Conservation (phyloP, 2,113 vertebrate species). For the Malurus elegans region DNA sequence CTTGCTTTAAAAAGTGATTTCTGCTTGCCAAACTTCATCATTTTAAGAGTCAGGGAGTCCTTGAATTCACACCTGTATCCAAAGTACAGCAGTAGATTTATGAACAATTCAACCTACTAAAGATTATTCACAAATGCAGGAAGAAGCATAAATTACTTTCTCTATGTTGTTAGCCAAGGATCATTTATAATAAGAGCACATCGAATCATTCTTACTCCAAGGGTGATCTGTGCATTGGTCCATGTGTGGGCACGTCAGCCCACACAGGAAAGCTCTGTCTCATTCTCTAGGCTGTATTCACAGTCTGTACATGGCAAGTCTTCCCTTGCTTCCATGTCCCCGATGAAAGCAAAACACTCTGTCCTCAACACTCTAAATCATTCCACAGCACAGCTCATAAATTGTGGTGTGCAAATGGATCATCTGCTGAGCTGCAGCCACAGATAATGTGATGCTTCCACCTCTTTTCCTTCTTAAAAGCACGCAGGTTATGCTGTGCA, state of each 20-base stretch:
- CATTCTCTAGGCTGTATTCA: not conserved
- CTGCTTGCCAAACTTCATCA: conserved; percentile 47
- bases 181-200: conserved; percentile 41
- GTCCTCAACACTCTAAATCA: conserved; percentile 1
- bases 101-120: conserved; percentile 41
- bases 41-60: conserved; percentile 34
- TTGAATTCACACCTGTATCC: conserved; percentile 48
- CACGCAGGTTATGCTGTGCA: not conserved
- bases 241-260: not conserved
- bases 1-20: conserved; percentile 17
- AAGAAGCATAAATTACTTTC: conserved; percentile 30
- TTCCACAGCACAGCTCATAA: not conserved
- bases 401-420: not conserved
- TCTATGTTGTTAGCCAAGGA: conserved; percentile 37
- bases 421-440: not conserved
- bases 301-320: not conserved
- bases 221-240: conserved; percentile 17
- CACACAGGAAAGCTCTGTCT: not conserved
- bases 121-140: conserved; percentile 47
- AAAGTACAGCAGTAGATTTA: conserved; percentile 48
- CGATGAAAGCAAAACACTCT: not conserved
- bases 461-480: not conserved
- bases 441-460: not conserved
- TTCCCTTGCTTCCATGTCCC: not conserved
- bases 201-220: conserved; percentile 7